A percentile compares a stretch with the other conserved stretches of the same genome.
Evolutionary conservation across 2,113 vertebrate genomes (phyloP).

Genomic region (Isichthys henryi): DNA sequence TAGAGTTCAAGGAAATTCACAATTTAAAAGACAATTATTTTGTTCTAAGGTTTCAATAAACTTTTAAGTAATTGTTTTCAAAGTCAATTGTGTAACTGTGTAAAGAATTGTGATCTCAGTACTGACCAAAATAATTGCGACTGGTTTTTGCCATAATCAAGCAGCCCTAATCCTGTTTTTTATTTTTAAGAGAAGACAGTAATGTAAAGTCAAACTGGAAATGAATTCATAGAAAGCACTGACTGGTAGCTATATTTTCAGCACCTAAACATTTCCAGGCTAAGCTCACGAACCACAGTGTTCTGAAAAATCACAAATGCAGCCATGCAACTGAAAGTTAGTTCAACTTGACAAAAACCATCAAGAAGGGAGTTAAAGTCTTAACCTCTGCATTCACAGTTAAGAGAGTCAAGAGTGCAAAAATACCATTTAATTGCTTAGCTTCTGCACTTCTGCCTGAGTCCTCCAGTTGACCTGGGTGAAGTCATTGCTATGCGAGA

Average conservation of each 20-base stretch:
- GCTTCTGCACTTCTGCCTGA: constrained; percentile 47
- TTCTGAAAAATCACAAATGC: not conserved
- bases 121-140: not conserved
- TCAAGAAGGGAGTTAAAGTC: constrained; percentile 31
- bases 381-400: constrained; percentile 48
- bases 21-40: not conserved
- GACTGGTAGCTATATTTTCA: not conserved
- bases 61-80: not conserved
- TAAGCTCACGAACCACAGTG: not conserved
- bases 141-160: not conserved
- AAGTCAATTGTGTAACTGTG: not conserved
- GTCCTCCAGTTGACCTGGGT: constrained; percentile 41
- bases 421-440: constrained; percentile 45
- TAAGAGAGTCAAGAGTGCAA: constrained; percentile 56
- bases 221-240: not conserved
- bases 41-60: not conserved
- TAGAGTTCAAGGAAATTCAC: not conserved
- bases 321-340: not conserved
- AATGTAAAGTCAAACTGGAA: not conserved
- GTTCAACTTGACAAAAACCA: constrained; percentile 44
- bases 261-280: not conserved
- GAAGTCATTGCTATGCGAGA: constrained; percentile 39
- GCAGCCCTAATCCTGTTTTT: not conserved
- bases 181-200: not conserved
- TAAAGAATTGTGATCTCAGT: not conserved